These are phyloP conservation scores for Trichogramma pretiosum DNA, from an alignment of 1,140 invertebrate species.

Conservation along the genomic window DNA sequence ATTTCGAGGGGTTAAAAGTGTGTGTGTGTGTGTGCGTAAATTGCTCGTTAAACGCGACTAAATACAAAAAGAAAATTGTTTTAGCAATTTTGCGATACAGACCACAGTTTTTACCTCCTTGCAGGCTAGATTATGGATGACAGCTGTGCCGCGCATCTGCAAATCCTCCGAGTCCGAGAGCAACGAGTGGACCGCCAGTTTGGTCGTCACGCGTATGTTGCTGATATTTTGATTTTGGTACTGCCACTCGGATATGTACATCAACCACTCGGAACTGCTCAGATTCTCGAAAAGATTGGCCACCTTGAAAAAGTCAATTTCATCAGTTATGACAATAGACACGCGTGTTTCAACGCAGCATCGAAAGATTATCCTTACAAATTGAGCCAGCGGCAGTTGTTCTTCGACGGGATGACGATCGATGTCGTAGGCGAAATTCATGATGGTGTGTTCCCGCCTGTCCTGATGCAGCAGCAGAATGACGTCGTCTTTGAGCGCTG, in stretches of 20 bases:
- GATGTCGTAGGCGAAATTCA: constrained; percentile 80
- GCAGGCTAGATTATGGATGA: constrained; percentile 84
- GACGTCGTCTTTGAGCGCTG: constrained; percentile 80
- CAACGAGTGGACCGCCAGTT: constrained; percentile 78
- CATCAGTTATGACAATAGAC: too few relatives aligned
- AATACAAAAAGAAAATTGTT: constrained; percentile 11
- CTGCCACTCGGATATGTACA: constrained; percentile 88
- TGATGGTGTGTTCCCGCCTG: constrained; percentile 75
- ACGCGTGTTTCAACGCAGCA: too few relatives aligned
- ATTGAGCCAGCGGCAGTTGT: constrained; percentile 68
- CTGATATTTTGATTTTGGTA: constrained; percentile 64
- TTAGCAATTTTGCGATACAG: constrained; percentile 54
- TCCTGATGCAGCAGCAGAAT: constrained; percentile 85
- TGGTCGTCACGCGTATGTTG: constrained; percentile 84
- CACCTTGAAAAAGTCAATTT: constrained; percentile 51
- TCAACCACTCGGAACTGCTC: constrained; percentile 82
- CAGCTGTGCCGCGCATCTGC: constrained; percentile 72
- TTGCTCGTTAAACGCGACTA: constrained; percentile 11
- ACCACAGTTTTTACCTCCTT: constrained; percentile 97
- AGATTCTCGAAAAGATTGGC: constrained; percentile 86
- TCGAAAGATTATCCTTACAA: constrained; percentile 53
- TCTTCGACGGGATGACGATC: constrained; percentile 68
- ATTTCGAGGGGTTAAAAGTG: too few relatives aligned
- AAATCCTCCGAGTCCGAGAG: constrained; percentile 63
- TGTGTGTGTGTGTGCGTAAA: too few relatives aligned